Percentiles rank a stretch among this genome's conserved stretches.
Conservation (phyloP, 2,797 vertebrate genomes). For the Chelmon rostratus region DNA sequence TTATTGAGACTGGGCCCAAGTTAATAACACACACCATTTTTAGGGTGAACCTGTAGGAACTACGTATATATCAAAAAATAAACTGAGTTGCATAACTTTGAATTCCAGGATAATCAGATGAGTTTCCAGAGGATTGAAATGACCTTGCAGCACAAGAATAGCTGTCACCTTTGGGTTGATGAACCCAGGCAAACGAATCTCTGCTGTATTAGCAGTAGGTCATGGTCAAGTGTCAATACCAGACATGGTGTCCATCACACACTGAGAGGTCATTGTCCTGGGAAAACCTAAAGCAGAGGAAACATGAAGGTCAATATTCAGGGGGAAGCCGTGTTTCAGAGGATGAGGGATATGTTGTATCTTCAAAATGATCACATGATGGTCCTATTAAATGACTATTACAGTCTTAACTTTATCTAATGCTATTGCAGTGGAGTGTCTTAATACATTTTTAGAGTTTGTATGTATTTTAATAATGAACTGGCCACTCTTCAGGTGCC, state of each 20-base stretch:
- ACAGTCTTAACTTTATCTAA: not conserved
- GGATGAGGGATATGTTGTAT: not conserved
- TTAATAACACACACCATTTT: not conserved
- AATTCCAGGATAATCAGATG: not conserved
- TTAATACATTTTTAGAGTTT: not conserved
- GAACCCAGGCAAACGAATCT: conserved; percentile 48
- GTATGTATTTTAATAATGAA: not conserved
- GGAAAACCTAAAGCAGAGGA: conserved; percentile 23
- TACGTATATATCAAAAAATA: not conserved
- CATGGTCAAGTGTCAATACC: conserved; percentile 64
- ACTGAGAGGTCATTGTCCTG: conserved; percentile 60
- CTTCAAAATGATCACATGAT: not conserved
- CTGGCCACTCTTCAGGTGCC: not conserved
- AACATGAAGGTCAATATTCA: conserved; percentile 37
- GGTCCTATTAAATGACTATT: not conserved
- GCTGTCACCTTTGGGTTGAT: conserved; percentile 33
- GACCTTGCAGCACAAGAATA: not conserved
- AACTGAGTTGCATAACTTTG: not conserved
- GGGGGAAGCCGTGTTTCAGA: not conserved
- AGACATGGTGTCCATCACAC: conserved; percentile 38
- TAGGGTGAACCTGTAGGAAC: not conserved
- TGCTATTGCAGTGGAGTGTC: not conserved
- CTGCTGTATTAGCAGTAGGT: conserved; percentile 42
- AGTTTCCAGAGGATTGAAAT: not conserved
- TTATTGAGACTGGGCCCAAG: not conserved